Evolutionary conservation across 2,113 vertebrate genomes (phyloP).

Genomic region (Silurus glanis): DNA sequence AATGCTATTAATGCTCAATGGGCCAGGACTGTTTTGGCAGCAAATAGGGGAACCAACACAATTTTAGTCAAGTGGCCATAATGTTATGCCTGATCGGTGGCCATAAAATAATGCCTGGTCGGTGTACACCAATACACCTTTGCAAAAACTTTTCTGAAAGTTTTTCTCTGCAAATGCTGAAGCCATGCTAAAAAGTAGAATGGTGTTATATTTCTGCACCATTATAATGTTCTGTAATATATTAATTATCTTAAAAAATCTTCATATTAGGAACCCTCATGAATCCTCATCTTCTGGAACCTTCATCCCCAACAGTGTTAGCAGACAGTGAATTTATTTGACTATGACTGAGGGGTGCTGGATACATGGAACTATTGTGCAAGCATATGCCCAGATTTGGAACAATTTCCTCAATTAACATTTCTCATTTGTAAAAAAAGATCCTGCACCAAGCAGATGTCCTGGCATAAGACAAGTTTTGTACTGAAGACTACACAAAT

Average conservation of each 20-base stretch:
- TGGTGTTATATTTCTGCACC: neutral
- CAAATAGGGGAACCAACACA: no score
- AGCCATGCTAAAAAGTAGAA: neutral
- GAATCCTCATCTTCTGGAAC: no score
- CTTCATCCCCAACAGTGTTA: neutral
- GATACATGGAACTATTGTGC: neutral
- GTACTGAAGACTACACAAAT: neutral
- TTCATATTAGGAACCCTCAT: neutral
- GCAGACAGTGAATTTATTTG: neutral
- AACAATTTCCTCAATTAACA: neutral
- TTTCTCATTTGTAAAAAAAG: neutral
- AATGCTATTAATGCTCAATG: no score
- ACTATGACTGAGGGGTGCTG: neutral
- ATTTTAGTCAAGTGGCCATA: no score
- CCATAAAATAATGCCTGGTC: no score
- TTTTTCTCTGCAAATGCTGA: neutral
- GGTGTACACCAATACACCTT: neutral
- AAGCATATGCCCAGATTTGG: neutral
- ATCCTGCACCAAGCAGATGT: slow-evolving; percentile 10
- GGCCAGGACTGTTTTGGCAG: no score
- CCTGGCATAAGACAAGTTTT: neutral
- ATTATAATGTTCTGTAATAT: neutral
- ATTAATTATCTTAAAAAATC: neutral
- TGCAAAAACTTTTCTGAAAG: neutral
- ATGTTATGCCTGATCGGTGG: no score